Percentiles rank a stretch among this genome's conserved stretches.
Evolutionary conservation across 1,140 invertebrate genomes (phyloP).

Genomic region (Sinella curviseta): DNA sequence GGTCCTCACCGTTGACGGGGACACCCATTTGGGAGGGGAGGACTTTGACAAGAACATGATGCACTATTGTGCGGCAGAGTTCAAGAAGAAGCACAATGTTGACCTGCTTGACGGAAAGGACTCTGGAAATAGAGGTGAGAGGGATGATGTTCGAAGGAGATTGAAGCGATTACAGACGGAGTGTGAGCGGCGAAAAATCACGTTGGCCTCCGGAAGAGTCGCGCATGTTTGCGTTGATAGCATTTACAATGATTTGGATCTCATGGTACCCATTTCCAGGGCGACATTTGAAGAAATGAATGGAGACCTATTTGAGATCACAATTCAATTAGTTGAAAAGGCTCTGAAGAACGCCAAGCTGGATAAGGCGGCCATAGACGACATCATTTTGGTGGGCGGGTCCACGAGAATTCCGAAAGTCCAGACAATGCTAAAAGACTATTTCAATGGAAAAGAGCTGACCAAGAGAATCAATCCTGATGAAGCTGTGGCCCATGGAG

Average conservation of each 20-base stretch:
- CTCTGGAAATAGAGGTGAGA: background rate
- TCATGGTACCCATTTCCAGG: constrained; percentile 59
- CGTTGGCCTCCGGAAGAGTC: constrained; percentile 3
- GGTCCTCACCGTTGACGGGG: constrained; percentile 52
- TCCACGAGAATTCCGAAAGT: constrained; percentile 31
- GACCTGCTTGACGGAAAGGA: constrained; percentile 54
- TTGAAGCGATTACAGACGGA: constrained; percentile 31
- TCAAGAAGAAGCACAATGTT: constrained; percentile 63
- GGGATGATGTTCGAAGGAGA: background rate
- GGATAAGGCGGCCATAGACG: constrained; percentile 54
- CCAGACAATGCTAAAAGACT: constrained; percentile 2
- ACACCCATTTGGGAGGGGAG: constrained; percentile 56
- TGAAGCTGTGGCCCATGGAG: constrained; percentile 55
- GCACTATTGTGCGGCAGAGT: constrained; percentile 54
- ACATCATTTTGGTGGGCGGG: constrained; percentile 36
- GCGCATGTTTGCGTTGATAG: constrained; percentile 37
- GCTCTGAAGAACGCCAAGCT: constrained; percentile 62
- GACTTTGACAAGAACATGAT: constrained; percentile 53
- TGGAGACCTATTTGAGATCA: constrained; percentile 56
- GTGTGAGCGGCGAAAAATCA: constrained; percentile 34
- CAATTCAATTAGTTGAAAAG: constrained; percentile 65
- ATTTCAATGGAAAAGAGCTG: constrained; percentile 47
- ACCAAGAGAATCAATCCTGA: constrained; percentile 52
- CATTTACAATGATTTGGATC: constrained; percentile 52
- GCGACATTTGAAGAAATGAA: background rate